Percentiles rank a stretch among this genome's conserved stretches.
These are phyloP conservation scores for Drosophila acutilabella DNA, from an alignment of 2,888 invertebrate genomes.

Conservation along the genomic window DNA sequence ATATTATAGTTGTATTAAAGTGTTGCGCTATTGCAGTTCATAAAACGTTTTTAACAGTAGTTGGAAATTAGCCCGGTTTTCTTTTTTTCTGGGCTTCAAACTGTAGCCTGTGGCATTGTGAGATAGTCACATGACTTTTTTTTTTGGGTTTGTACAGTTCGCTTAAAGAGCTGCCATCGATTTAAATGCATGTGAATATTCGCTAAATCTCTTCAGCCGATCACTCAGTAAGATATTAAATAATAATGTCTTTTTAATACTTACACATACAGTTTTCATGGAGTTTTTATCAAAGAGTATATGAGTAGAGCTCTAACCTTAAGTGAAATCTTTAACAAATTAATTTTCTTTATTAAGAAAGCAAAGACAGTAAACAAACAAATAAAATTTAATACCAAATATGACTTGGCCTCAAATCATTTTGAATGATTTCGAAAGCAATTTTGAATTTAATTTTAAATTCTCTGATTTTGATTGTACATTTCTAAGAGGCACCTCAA, in stretches of 20 bases:
- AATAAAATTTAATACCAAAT: conserved; percentile 21
- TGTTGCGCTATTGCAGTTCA: conserved; percentile 67
- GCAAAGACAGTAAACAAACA: conserved; percentile 15
- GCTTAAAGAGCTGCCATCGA: conserved; percentile 50
- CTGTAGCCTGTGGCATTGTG: conserved; percentile 66
- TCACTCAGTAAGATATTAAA: neutral
- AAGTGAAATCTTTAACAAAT: neutral
- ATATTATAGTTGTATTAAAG: conserved; percentile 35
- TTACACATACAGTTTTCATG: conserved; percentile 2
- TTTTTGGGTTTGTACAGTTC: conserved; percentile 51
- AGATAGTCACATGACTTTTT: conserved; percentile 41
- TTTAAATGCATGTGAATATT: conserved; percentile 61
- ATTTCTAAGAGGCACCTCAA: conserved; percentile 23
- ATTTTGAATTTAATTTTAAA: conserved; percentile 45
- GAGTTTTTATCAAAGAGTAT: neutral
- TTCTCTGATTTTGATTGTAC: conserved; percentile 18
- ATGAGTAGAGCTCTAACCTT: conserved; percentile 1
- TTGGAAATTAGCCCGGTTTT: conserved; percentile 78
- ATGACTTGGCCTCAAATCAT: conserved; percentile 52
- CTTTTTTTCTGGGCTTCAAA: conserved; percentile 27
- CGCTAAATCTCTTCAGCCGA: conserved; percentile 23
- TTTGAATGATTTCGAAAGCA: conserved; percentile 43
- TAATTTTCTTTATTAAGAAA: conserved; percentile 9
- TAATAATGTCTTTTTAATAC: conserved; percentile 1
- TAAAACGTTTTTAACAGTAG: conserved; percentile 70